A percentile compares a stretch with the other conserved stretches of the same genome.
Conservation (phyloP, 2,113 vertebrate genomes). For the Pachyramphus minor region DNA sequence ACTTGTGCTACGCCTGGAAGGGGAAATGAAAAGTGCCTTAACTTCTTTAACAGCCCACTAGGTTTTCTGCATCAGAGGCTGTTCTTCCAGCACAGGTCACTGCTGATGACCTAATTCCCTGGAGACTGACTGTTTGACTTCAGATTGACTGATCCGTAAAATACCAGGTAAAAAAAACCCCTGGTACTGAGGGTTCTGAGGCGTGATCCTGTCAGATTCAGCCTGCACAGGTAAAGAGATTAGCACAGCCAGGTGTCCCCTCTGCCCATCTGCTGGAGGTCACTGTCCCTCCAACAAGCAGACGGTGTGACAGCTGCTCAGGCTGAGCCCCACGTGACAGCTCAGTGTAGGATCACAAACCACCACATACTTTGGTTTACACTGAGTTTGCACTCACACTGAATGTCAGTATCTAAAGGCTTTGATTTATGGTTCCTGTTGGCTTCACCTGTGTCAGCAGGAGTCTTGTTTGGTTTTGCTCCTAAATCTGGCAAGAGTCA, state of each 20-base stretch:
- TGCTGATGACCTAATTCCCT: not conserved
- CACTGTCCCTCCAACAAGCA: not conserved
- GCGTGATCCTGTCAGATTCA: fast-evolving
- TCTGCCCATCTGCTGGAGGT: not conserved
- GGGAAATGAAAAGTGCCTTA: not conserved
- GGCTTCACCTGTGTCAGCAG: not conserved
- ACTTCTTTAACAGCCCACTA: not conserved
- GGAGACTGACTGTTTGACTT: not conserved
- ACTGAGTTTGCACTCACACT: fast-evolving
- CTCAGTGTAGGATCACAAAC: not conserved
- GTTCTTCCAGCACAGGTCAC: not conserved
- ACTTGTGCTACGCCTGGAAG: not conserved
- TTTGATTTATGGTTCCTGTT: not conserved
- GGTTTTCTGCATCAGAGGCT: not conserved
- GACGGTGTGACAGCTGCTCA: not conserved
- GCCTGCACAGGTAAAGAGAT: not conserved
- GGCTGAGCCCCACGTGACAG: not conserved
- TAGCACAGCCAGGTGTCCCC: not conserved
- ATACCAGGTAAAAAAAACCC: not conserved
- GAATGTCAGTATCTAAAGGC: not conserved
- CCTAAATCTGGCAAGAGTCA: not conserved
- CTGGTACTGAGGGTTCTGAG: not conserved
- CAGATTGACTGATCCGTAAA: fast-evolving
- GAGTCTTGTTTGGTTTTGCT: not conserved
- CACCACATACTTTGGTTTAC: not conserved